Conservation (phyloP, 2,113 vertebrate genomes). For the Macaca fascicularis region DNA sequence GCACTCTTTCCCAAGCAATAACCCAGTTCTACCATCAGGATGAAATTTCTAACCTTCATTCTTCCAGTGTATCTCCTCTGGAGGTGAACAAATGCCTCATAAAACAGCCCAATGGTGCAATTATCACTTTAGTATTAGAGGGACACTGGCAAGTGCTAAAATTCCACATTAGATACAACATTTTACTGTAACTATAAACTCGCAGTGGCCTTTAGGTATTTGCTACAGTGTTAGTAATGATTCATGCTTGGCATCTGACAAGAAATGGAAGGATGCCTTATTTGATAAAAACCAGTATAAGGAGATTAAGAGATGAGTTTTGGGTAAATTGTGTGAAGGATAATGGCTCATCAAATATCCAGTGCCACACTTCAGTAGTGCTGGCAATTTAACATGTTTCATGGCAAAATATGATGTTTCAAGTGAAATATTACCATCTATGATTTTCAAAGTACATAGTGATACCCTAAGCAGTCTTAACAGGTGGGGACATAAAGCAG, state of each 20-base stretch:
- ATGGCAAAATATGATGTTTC: background rate
- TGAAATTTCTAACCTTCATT: conserved; percentile 73
- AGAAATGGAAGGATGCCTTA: conserved; percentile 54
- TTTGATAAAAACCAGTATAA: background rate
- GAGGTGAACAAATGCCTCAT: conserved; percentile 76
- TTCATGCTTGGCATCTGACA: conserved; percentile 56
- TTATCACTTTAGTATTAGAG: conserved; percentile 77
- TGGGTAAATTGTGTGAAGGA: conserved; percentile 15
- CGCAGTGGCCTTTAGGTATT: conserved; percentile 73
- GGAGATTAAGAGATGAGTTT: background rate
- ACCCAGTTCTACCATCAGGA: conserved; percentile 51
- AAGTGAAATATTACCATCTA: background rate
- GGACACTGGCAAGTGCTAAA: conserved; percentile 73
- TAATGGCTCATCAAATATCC: background rate
- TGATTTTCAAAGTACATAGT: background rate
- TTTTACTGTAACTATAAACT: conserved; percentile 79
- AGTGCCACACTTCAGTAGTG: background rate
- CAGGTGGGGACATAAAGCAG: background rate
- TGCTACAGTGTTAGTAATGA: conserved; percentile 72
- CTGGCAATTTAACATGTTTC: background rate
- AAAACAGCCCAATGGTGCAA: conserved; percentile 79
- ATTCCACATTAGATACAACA: conserved; percentile 65
- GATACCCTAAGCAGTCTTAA: background rate
- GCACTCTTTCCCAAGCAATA: conserved; percentile 8
- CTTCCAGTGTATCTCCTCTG: conserved; percentile 76